A percentile compares a stretch with the other conserved stretches of the same genome.
These are phyloP conservation scores for Tyria jacobaeae DNA, from an alignment of 2,888 invertebrate species.

Conservation along the genomic window DNA sequence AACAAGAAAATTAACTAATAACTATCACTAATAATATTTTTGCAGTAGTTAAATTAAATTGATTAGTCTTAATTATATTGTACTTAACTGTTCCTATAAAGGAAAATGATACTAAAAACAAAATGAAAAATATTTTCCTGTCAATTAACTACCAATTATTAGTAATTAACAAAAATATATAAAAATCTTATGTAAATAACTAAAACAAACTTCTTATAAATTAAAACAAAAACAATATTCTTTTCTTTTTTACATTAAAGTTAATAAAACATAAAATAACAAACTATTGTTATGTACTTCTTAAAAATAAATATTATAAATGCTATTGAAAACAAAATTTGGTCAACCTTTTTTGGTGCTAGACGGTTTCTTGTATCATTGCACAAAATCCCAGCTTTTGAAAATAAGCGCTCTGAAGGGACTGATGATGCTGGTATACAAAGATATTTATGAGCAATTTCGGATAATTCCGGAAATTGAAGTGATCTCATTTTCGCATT, in stretches of 20 bases:
- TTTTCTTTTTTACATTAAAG: constrained; percentile 14
- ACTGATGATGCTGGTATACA: constrained; percentile 38
- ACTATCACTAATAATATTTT: constrained; percentile 21
- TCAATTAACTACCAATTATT: constrained; percentile 19
- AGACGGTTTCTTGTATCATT: constrained; percentile 31
- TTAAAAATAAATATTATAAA: constrained; percentile 13
- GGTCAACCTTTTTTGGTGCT: constrained; percentile 26
- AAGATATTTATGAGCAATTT: constrained; percentile 34
- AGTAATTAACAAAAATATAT: constrained; percentile 18
- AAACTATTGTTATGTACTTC: constrained; percentile 15
- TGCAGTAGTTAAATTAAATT: constrained; percentile 17
- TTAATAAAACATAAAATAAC: constrained; percentile 19
- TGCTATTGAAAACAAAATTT: constrained; percentile 28
- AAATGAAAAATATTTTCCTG: constrained; percentile 20
- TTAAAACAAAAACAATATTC: constrained; percentile 17
- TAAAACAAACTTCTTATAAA: constrained; percentile 23
- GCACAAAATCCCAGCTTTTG: constrained; percentile 35
- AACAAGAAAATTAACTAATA: constrained; percentile 21
- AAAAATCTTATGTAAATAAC: constrained; percentile 25
- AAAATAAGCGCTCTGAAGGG: constrained; percentile 40
- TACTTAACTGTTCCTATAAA: not conserved
- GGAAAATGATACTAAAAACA: not conserved
- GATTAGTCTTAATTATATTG: too few species aligned
- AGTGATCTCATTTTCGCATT: constrained; percentile 21
- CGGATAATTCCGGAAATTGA: constrained; percentile 13